These are phyloP conservation scores for Galagoides demidoff DNA, from an alignment of 2,797 vertebrate genomes.

Conservation along the genomic window DNA sequence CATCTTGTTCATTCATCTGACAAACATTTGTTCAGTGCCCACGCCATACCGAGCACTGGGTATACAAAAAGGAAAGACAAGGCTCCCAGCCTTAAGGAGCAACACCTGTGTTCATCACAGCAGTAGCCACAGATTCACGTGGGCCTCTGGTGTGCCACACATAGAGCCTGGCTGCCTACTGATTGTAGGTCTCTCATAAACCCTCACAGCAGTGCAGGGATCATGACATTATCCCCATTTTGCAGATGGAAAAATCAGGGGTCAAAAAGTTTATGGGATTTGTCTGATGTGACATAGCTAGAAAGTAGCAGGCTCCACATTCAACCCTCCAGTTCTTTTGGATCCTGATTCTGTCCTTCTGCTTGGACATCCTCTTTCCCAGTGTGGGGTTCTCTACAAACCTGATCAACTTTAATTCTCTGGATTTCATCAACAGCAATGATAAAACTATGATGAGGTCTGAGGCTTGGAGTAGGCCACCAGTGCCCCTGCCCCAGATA, in stretches of 20 bases:
- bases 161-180: not conserved
- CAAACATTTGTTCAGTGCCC: constrained; percentile 76
- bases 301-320: not conserved
- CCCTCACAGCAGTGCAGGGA: not conserved
- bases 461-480: not conserved
- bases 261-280: not conserved
- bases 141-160: not conserved
- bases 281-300: not conserved
- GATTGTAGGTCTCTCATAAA: fast-evolving
- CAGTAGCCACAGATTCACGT: not conserved
- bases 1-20: constrained; percentile 76
- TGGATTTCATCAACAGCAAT: not conserved
- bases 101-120: not conserved
- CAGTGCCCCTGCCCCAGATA: not conserved
- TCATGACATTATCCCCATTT: not conserved
- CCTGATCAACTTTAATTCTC: not conserved
- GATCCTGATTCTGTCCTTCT: not conserved
- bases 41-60: constrained; percentile 63
- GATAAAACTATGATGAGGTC: not conserved
- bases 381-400: not conserved
- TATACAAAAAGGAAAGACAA: not conserved
- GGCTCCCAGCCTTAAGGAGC: constrained; percentile 24
- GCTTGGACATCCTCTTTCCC: not conserved
- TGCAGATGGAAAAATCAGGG: not conserved
- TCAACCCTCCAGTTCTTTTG: not conserved